Evolutionary conservation across 1,140 invertebrate species (phyloP).

Genomic region (Maniola jurtina): DNA sequence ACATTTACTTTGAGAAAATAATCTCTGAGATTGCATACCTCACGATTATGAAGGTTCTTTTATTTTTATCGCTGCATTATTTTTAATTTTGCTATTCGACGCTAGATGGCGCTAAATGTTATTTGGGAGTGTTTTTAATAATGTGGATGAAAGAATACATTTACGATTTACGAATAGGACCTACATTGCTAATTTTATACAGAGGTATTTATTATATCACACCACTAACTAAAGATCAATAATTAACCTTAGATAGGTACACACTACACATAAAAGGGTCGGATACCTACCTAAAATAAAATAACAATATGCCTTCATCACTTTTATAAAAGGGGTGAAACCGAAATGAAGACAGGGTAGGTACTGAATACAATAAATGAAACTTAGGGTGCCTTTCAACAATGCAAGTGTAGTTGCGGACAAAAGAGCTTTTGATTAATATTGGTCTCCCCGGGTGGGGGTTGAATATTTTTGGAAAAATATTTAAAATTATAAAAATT

Average conservation of each 20-base stretch:
- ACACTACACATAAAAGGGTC: not conserved
- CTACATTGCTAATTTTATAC: too few species aligned
- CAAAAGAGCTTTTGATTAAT: conserved; percentile 51
- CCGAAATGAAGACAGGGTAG: not conserved
- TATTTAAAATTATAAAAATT: too few species aligned
- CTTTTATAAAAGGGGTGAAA: conserved; percentile 1
- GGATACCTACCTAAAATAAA: not conserved
- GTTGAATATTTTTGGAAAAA: conserved; percentile 38
- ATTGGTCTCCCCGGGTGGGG: conserved; percentile 30
- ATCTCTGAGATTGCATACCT: too few species aligned
- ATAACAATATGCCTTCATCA: conserved; percentile 10
- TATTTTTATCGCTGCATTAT: not conserved
- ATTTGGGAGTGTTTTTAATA: too few species aligned
- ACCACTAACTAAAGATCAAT: too few species aligned
- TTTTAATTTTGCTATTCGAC: conserved; percentile 37
- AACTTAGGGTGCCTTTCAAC: conserved; percentile 14
- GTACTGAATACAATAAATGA: conserved; percentile 22
- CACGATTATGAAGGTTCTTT: too few species aligned
- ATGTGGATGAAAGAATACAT: too few species aligned
- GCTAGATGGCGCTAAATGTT: conserved; percentile 35
- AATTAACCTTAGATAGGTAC: too few species aligned
- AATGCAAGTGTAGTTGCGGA: conserved; percentile 38
- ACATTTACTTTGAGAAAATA: too few species aligned
- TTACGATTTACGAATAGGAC: too few species aligned
- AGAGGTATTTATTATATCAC: too few species aligned